These are phyloP conservation scores for Scaptomyza polygonia DNA, from an alignment of 2,888 invertebrate genomes.

Conservation along the genomic window DNA sequence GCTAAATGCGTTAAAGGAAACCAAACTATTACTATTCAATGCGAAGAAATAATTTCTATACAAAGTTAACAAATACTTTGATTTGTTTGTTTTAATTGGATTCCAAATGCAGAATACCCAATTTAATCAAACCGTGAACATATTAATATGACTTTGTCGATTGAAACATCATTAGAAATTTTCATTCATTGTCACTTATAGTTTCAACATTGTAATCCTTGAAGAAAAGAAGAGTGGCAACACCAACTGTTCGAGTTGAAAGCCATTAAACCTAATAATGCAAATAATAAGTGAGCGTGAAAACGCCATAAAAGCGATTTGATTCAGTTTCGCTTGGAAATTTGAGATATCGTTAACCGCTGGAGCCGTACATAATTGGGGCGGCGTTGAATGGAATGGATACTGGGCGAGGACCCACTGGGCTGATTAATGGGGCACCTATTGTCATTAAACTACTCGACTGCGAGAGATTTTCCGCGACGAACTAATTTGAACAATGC, in stretches of 20 bases:
- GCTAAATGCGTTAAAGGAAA: constrained; percentile 8
- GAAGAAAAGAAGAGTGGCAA: too few relatives aligned
- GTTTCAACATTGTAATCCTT: too few relatives aligned
- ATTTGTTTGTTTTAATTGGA: too few relatives aligned
- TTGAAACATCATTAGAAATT: too few relatives aligned
- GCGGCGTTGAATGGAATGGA: not conserved
- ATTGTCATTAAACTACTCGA: constrained; percentile 46
- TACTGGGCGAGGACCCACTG: too few relatives aligned
- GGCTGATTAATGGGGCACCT: constrained; percentile 45
- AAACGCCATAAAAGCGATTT: constrained; percentile 9
- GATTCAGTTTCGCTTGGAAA: constrained; percentile 11
- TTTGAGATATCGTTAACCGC: constrained; percentile 30
- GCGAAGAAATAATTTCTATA: not conserved
- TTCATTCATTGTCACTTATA: too few relatives aligned
- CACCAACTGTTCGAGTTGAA: constrained; percentile 4
- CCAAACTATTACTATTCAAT: not conserved
- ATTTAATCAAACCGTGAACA: too few relatives aligned
- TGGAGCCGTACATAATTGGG: constrained; percentile 12
- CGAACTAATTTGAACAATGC: constrained; percentile 48
- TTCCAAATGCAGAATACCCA: too few relatives aligned
- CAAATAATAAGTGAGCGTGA: constrained; percentile 11
- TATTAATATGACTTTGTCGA: too few relatives aligned
- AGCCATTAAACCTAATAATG: constrained; percentile 12
- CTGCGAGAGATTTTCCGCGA: constrained; percentile 42
- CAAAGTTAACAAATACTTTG: not conserved